Evolutionary conservation across 2,888 invertebrate species (phyloP), one percentile per base, ranked within the genome.

Genomic region (Panorpa germanica): DNA sequence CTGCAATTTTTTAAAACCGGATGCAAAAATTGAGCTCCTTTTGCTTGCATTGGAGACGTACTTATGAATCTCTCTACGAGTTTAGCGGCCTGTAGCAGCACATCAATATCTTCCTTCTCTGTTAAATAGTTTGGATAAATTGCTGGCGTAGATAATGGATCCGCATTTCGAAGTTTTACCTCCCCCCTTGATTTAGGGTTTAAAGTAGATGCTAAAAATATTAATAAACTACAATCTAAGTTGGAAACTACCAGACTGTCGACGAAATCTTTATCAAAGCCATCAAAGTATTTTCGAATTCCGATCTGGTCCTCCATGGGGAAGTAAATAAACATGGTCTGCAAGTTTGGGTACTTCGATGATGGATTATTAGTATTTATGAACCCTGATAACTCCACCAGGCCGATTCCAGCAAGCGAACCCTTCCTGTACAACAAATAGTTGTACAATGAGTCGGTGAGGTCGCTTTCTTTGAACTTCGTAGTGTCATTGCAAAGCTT

Each of bases 41-140:
- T 42, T 1, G 43, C 42, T 25, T 42, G 43, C 23, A 65, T 57
- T 3, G 57, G 40, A 2, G 41, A 28, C 0, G 64, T 62, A 5
- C 52, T 37, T 2, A 50, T 38, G 4, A 57, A 38, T 6, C 47
- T 40, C 18, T 47, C 37, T 2, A 38, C 26, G 18, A 42, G 56
- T 36, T 56, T 55, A 10, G 65, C 56, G 6, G 60, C 63, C 22
- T 61, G 44, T 27, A 61, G 49, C 2, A 66, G 47, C 2, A 55
- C 59, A 14, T 57, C 52, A 19, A 65, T 47, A 40, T 77, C 75
- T 12, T 60, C 55, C 2, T 55, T 52, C 15, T 68, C 58, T 0
- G 56, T 51, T 26, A 80, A 57, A 44, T 76, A 78, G 42, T 75
- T 74, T 10, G 71, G 61, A 37, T 66, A 52, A 28, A 78, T 65